Evolutionary conservation across 2,888 invertebrate genomes (phyloP).

Genomic region (Ectropis crepuscularia): DNA sequence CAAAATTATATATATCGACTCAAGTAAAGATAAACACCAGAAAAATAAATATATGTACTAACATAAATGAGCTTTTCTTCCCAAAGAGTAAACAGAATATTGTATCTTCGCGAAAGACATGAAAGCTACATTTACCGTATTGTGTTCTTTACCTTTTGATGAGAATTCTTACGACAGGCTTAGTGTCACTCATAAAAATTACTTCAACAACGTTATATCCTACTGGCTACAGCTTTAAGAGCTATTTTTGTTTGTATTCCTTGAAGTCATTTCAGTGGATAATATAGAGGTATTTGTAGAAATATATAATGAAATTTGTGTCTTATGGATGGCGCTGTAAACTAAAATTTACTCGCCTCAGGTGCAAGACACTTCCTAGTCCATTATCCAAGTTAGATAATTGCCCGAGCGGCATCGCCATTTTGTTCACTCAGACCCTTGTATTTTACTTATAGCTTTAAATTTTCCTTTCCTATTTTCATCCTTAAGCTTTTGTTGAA

Average conservation of each 20-base stretch:
- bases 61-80: neutral
- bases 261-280: conserved; percentile 31
- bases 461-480: neutral
- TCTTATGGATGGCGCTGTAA: conserved; percentile 43
- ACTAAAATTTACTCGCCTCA: conserved; percentile 41
- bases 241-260: conserved; percentile 29
- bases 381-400: conserved; percentile 40
- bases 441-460: neutral
- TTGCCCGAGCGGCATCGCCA: conserved; percentile 25
- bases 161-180: conserved; percentile 45
- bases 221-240: conserved; percentile 35
- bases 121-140: conserved; percentile 40
- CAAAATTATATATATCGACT: neutral
- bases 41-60: conserved; percentile 2
- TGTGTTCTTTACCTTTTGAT: conserved; percentile 44
- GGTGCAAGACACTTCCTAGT: conserved; percentile 36
- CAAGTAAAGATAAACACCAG: conserved; percentile 1
- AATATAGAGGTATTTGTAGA: conserved; percentile 37
- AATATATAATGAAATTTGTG: conserved; percentile 41
- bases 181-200: conserved; percentile 42
- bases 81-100: conserved; percentile 12
- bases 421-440: conserved; percentile 7
- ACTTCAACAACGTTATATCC: conserved; percentile 35
- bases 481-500: neutral
- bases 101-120: conserved; percentile 32